Evolutionary conservation across 2,888 invertebrate genomes (phyloP).

Genomic region (Crepidodera aurea): DNA sequence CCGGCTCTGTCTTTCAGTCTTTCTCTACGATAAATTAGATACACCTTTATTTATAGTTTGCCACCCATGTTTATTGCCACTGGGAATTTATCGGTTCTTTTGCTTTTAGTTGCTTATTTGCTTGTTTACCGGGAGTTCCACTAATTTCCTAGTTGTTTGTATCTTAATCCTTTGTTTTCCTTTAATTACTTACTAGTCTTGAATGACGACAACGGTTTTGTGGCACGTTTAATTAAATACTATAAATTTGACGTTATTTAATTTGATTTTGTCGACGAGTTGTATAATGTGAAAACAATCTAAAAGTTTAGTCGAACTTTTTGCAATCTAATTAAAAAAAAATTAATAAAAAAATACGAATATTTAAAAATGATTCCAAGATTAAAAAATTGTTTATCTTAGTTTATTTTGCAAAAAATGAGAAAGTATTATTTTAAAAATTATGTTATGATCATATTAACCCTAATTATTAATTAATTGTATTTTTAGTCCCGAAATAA

Average conservation of each 20-base stretch:
- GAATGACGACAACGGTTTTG: neutral
- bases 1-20: conserved; percentile 4
- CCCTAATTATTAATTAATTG: too few species aligned
- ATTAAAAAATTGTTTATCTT: too few species aligned
- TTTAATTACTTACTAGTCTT: conserved; percentile 7
- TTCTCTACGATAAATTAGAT: conserved; percentile 30
- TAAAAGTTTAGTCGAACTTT: too few species aligned
- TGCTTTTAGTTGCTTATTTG: conserved; percentile 18
- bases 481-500: too few species aligned
- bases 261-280: too few species aligned
- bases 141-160: conserved; percentile 13
- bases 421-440: too few species aligned
- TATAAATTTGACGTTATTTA: neutral
- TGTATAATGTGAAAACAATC: too few species aligned
- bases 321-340: too few species aligned
- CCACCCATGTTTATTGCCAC: conserved; percentile 27
- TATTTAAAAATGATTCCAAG: too few species aligned
- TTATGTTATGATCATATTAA: too few species aligned
- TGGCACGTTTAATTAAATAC: neutral
- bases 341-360: too few species aligned
- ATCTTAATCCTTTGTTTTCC: conserved; percentile 16
- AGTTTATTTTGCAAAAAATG: too few species aligned
- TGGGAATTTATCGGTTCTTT: conserved; percentile 27
- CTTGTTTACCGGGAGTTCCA: conserved; percentile 15
- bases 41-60: conserved; percentile 36